Evolutionary conservation across 1,140 invertebrate genomes (phyloP).

Genomic region (Argopecten irradians): DNA sequence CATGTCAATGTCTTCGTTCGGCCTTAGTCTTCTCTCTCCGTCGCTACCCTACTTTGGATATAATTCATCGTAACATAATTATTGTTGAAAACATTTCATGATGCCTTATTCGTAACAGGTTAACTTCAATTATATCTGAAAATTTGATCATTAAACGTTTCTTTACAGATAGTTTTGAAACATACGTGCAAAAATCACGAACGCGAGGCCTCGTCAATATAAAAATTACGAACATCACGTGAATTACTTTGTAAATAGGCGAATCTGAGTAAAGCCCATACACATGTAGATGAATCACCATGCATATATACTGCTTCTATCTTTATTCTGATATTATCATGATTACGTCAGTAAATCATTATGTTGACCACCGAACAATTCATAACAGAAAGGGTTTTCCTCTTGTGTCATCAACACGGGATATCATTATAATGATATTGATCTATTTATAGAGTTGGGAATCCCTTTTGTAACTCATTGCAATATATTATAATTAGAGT

Average conservation of each 20-base stretch:
- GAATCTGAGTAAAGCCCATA: neutral
- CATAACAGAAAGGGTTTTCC: neutral
- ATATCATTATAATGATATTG: neutral
- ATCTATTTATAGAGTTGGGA: neutral
- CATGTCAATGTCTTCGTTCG: too few relatives aligned
- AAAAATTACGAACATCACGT: neutral
- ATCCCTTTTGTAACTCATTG: neutral
- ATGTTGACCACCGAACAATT: neutral
- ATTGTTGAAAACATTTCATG: too few relatives aligned
- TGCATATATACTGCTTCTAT: neutral
- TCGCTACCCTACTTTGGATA: too few relatives aligned
- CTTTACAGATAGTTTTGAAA: too few relatives aligned
- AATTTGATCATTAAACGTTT: too few relatives aligned
- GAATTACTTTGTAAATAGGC: neutral
- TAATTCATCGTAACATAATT: too few relatives aligned
- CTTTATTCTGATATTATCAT: neutral
- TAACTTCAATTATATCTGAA: too few relatives aligned
- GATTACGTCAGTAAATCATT: neutral
- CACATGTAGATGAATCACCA: neutral
- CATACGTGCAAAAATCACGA: too few relatives aligned
- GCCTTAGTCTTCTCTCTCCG: too few relatives aligned
- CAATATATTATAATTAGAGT: too few relatives aligned
- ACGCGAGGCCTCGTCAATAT: neutral
- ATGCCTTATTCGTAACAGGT: too few relatives aligned
- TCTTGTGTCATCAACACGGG: neutral